Percentiles rank a stretch among this genome's conserved stretches.
These are phyloP conservation scores for Drosophila vallismaia DNA, from an alignment of 2,888 invertebrate species.

Conservation along the genomic window DNA sequence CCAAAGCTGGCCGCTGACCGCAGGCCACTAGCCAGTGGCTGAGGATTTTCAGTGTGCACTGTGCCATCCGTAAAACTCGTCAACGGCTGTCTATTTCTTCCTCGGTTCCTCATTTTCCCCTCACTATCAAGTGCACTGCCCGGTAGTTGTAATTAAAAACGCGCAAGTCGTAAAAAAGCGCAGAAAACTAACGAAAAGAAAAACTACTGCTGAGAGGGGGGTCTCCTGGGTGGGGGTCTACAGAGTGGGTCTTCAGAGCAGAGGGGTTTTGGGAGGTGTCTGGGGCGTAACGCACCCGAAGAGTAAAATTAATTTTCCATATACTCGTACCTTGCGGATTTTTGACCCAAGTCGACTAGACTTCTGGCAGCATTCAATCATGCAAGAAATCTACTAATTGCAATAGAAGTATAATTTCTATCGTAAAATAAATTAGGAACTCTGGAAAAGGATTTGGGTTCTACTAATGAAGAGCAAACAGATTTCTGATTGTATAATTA, in stretches of 20 bases:
- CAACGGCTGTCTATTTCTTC: slow-evolving; percentile 27
- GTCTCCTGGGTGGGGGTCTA: no score
- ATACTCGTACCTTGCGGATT: slow-evolving; percentile 40
- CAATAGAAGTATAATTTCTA: slow-evolving; percentile 75
- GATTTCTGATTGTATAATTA: no score
- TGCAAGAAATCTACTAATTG: slow-evolving; percentile 74
- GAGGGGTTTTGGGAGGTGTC: slow-evolving; percentile 33
- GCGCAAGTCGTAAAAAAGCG: slow-evolving; percentile 65
- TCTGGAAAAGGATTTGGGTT: not conserved
- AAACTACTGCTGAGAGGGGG: slow-evolving; percentile 59
- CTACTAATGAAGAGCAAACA: not conserved
- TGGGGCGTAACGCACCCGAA: slow-evolving; percentile 45
- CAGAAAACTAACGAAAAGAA: slow-evolving; percentile 44
- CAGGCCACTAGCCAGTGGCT: slow-evolving; percentile 1
- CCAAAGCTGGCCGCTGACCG: slow-evolving; percentile 33
- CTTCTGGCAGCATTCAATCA: slow-evolving; percentile 73
- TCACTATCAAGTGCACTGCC: slow-evolving; percentile 31
- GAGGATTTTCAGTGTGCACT: slow-evolving; percentile 28
- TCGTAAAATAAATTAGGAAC: slow-evolving; percentile 57
- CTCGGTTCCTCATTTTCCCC: slow-evolving; percentile 15
- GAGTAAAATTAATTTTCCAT: slow-evolving; percentile 72
- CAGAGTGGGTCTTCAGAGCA: not conserved
- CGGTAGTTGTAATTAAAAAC: slow-evolving; percentile 72
- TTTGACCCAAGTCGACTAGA: slow-evolving; percentile 42
- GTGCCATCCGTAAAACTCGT: slow-evolving; percentile 51